phyloP scores from a whole-genome alignment of 2,888 invertebrate genomes.

The Hydriomena furcata region DNA sequence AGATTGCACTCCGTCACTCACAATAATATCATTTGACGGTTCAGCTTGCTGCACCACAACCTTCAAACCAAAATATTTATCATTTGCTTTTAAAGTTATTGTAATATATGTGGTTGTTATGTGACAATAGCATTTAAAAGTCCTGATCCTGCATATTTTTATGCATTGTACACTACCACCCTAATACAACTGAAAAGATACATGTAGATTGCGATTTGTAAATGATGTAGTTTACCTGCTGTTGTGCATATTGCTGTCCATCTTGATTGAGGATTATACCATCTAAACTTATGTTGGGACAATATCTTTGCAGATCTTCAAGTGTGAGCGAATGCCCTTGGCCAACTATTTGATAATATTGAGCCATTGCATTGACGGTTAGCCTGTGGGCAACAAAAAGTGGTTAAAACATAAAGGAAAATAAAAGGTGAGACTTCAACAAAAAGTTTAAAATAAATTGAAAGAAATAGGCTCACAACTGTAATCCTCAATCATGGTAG shows the following conservation, averaged over 20 bases:
- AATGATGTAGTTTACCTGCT: constrained; percentile 57
- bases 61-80: constrained; percentile 41
- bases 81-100: background rate
- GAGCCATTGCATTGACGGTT: constrained; percentile 84
- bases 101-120: no score
- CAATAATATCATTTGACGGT: constrained; percentile 80
- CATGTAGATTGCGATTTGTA: background rate
- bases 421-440: no score
- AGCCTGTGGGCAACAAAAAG: constrained; percentile 54
- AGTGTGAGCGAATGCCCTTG: constrained; percentile 79
- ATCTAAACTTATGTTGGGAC: constrained; percentile 84
- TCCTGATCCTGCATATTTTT: no score
- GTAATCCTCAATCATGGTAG: no score
- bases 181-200: background rate
- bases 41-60: constrained; percentile 82
- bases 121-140: no score
- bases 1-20: constrained; percentile 74
- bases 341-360: constrained; percentile 87
- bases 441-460: no score
- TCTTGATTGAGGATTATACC: constrained; percentile 77
- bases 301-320: constrained; percentile 86
- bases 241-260: constrained; percentile 77
- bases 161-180: no score
- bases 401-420: background rate
- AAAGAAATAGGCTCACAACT: no score